Evolutionary conservation across 2,797 vertebrate species (phyloP), one percentile per base, ranked within the genome.

Genomic region (Rhinogobio ventralis): DNA sequence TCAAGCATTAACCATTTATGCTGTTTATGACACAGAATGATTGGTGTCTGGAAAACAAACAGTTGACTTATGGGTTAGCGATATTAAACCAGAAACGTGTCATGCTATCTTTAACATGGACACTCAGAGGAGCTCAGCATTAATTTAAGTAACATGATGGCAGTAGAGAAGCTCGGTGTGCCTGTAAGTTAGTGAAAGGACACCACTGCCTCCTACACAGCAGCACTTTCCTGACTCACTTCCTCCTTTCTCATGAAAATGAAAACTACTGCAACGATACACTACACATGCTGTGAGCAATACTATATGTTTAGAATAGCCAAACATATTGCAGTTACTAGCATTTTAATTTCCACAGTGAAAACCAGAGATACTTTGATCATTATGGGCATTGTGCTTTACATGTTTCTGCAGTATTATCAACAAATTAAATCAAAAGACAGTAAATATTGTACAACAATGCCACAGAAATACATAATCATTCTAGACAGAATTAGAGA

Each of bases 141-240:
- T 36, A 25, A 55, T 39, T 53, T 19, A 71, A 57, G 79, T 42
- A 42, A 57, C 10, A 2, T 5, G 4, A 71, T 28, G 51, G 36
- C 51, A 57, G 60, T 9, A 30, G 25, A 28, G 33, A 20, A 77
- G 36, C 55, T 77, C n/a, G 5, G 76, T 9, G 19, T 33, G 19
- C 30, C 42, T 49, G 42, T 49, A 46, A 30, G 60, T 79, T 11
- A 64, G 57, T 79, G 60, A 79, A 79, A 79, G 76, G 46, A 77
- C 45, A 86, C 75, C 62, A 81, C 53, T n/a, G 53, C 53, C 79
- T 76, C 69, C 51, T 69, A 67, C 84, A 78, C 51, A 79, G 68
- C 25, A 17, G 57, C 17, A 6, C 55, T 72, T 79, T 81, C 67
- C 57, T 85, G 85, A 85, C 75, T 88, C 74, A 86, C 85, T 88